phyloP scores from a whole-genome alignment of 2,797 vertebrate species.

The Serranus cabrilla region DNA sequence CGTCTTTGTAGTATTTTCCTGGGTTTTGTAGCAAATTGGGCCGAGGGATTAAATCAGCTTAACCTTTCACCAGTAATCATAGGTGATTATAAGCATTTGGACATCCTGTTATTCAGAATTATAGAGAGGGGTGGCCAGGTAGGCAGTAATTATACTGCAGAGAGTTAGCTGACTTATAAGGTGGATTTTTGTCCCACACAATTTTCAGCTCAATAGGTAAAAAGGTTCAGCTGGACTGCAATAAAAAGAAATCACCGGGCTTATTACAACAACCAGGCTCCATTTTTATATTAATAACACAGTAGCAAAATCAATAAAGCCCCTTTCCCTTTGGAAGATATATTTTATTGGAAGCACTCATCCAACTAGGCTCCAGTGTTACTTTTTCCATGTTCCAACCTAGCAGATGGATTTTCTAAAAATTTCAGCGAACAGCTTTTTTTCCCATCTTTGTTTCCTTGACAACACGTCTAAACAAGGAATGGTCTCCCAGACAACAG shows the following conservation, averaged over 20 bases:
- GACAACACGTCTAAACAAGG: constrained; percentile 88
- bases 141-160: constrained; percentile 62
- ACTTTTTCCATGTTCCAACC: constrained; percentile 77
- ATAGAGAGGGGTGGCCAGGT: constrained; percentile 49
- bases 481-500: constrained; percentile 87
- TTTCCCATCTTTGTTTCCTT: constrained; percentile 85
- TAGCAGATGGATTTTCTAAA: constrained; percentile 85
- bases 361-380: constrained; percentile 56
- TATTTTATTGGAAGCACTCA: constrained; percentile 69
- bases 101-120: constrained; percentile 71
- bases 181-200: constrained; percentile 54
- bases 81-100: constrained; percentile 77
- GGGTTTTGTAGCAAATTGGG: constrained; percentile 63
- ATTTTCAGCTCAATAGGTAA: constrained; percentile 64
- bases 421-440: constrained; percentile 78
- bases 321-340: constrained; percentile 59
- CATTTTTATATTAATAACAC: constrained; percentile 77
- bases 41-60: constrained; percentile 72
- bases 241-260: constrained; percentile 62
- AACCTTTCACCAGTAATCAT: constrained; percentile 79
- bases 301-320: constrained; percentile 73
- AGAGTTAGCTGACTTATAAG: constrained; percentile 65
- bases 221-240: constrained; percentile 58
- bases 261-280: constrained; percentile 68
- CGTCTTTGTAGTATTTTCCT: constrained; percentile 64